A percentile compares a stretch with the other conserved stretches of the same genome.
These are phyloP conservation scores for Sinhomidia bicolor DNA, from an alignment of 2,888 invertebrate genomes.

Conservation along the genomic window DNA sequence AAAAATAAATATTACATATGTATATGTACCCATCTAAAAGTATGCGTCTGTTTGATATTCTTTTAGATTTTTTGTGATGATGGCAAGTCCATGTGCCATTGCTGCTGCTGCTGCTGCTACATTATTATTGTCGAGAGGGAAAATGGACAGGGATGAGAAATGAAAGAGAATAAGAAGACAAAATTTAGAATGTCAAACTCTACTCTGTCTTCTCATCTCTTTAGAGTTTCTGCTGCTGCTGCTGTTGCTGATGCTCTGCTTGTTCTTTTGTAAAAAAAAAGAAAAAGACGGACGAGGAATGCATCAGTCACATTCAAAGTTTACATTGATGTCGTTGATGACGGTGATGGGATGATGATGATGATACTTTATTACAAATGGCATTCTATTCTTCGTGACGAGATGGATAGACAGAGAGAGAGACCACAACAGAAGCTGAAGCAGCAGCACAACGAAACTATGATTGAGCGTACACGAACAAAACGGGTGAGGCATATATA, in stretches of 20 bases:
- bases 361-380: slow-evolving; percentile 70
- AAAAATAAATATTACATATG: background rate
- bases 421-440: slow-evolving; percentile 29
- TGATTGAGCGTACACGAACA: slow-evolving; percentile 43
- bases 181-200: slow-evolving; percentile 68
- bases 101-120: background rate
- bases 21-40: no score
- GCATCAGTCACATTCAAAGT: slow-evolving; percentile 67
- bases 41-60: background rate
- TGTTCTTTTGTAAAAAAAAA: background rate
- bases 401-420: slow-evolving; percentile 12
- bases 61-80: slow-evolving; percentile 49
- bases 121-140: background rate
- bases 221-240: no score
- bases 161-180: slow-evolving; percentile 56
- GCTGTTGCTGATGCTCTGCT: slow-evolving; percentile 48
- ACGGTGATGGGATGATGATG: slow-evolving; percentile 36
- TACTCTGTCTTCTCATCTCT: slow-evolving; percentile 48
- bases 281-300: slow-evolving; percentile 22
- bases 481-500: background rate
- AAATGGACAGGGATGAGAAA: slow-evolving; percentile 56
- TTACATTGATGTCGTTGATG: slow-evolving; percentile 67
- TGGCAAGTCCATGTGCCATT: slow-evolving; percentile 1
- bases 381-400: slow-evolving; percentile 56
- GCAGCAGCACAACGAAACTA: slow-evolving; percentile 32